Percentiles rank a stretch among this genome's conserved stretches.
These are phyloP conservation scores for Pundamilia nyererei DNA, from an alignment of 2,113 vertebrate genomes.

Conservation along the genomic window DNA sequence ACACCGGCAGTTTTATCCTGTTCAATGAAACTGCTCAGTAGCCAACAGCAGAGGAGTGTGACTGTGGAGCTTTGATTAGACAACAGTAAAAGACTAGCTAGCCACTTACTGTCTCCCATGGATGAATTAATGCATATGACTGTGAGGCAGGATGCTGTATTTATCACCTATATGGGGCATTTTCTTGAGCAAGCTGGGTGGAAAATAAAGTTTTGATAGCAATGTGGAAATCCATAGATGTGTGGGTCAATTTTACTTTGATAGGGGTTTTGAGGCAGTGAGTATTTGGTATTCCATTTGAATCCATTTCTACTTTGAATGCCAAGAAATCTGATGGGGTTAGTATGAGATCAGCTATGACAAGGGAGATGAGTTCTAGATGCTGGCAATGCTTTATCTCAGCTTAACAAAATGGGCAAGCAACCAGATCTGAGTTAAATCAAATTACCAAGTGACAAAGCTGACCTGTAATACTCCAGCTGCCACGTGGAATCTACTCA, in stretches of 20 bases:
- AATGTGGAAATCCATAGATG: not conserved
- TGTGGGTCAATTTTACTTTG: not conserved
- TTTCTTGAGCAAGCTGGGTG: not conserved
- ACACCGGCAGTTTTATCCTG: not conserved
- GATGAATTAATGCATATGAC: not conserved
- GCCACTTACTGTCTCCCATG: not conserved
- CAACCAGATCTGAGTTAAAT: not conserved
- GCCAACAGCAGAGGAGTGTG: not conserved
- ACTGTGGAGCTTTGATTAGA: not conserved
- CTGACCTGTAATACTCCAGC: not conserved
- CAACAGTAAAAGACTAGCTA: not conserved
- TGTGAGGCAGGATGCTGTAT: not conserved
- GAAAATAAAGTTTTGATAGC: not conserved
- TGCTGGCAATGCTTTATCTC: not conserved
- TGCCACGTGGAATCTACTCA: not conserved
- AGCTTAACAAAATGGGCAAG: not conserved
- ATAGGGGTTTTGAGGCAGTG: not conserved
- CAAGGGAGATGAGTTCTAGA: not conserved
- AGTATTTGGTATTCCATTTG: not conserved
- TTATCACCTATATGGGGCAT: not conserved
- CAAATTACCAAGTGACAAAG: not conserved
- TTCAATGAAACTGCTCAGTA: not conserved
- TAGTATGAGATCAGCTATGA: not conserved
- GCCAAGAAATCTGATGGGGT: not conserved
- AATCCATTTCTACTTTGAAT: not conserved